Evolutionary conservation across 2,888 invertebrate species (phyloP).

Genomic region (Erebia aethiops): DNA sequence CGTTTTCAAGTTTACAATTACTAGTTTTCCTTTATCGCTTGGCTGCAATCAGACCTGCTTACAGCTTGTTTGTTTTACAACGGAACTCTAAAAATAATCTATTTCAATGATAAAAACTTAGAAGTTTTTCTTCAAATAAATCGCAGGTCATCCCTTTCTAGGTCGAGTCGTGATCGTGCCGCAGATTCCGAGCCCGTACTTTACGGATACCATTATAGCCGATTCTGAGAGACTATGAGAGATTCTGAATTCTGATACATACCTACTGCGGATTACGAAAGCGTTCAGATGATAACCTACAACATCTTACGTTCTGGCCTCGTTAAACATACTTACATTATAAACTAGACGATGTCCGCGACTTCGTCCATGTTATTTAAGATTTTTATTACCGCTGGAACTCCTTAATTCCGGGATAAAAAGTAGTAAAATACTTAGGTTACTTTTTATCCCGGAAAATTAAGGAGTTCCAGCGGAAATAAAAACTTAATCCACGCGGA

Average conservation of each 20-base stretch:
- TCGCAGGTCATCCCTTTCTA: not conserved
- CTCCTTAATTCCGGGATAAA: too few species aligned
- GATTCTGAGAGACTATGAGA: not conserved
- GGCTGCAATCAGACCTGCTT: too few species aligned
- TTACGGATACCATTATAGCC: constrained; percentile 6
- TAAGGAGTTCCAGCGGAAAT: too few species aligned
- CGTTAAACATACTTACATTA: too few species aligned
- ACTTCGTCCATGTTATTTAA: too few species aligned
- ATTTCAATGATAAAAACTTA: not conserved
- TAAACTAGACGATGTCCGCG: too few species aligned
- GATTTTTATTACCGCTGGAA: too few species aligned
- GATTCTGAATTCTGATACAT: not conserved
- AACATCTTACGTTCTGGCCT: not conserved
- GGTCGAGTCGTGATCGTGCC: not conserved
- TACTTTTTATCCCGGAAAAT: too few species aligned
- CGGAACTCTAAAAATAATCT: too few species aligned
- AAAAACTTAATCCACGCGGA: too few species aligned
- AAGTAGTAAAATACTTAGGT: too few species aligned
- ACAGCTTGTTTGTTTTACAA: too few species aligned
- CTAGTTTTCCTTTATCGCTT: not conserved
- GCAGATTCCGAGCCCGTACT: not conserved
- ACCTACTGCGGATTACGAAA: not conserved
- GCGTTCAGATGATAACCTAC: not conserved
- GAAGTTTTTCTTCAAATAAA: not conserved
- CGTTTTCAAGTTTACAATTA: not conserved